A percentile compares a stretch with the other conserved stretches of the same genome.
Evolutionary conservation across 2,888 invertebrate genomes (phyloP).

Genomic region (Diarsia rubi): DNA sequence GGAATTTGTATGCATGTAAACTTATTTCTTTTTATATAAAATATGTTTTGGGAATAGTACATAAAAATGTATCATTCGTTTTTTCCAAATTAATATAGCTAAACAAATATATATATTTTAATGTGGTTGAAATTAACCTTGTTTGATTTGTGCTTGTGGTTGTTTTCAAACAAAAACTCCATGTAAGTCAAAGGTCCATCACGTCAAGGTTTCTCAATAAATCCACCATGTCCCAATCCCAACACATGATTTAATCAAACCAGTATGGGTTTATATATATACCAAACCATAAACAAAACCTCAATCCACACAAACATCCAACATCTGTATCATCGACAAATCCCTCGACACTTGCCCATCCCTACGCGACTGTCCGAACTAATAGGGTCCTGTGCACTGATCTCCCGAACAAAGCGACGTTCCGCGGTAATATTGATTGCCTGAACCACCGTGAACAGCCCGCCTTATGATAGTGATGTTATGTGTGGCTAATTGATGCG

Average conservation of each 20-base stretch:
- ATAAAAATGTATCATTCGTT: neutral
- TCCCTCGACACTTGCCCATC: conserved; percentile 62
- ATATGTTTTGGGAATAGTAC: neutral
- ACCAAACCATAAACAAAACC: conserved; percentile 12
- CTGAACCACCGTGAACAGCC: conserved; percentile 58
- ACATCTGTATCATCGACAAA: conserved; percentile 58
- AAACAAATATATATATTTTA: neutral
- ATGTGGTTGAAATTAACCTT: neutral
- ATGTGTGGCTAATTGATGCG: conserved; percentile 52
- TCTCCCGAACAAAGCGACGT: conserved; percentile 65
- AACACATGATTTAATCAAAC: conserved; percentile 24
- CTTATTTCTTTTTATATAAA: neutral
- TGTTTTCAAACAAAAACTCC: neutral
- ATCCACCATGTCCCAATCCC: neutral
- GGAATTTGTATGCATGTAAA: neutral
- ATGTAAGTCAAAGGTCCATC: neutral
- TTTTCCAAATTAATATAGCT: neutral
- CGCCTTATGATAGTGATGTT: conserved; percentile 60
- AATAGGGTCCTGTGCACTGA: conserved; percentile 81
- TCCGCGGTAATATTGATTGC: conserved; percentile 72
- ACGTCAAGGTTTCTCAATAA: neutral
- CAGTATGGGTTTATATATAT: too few relatives aligned
- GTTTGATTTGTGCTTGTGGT: too few relatives aligned
- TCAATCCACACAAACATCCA: conserved; percentile 9
- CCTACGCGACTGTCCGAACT: conserved; percentile 70